Percentiles rank a stretch among this genome's conserved stretches.
Conservation (phyloP, 2,888 invertebrate species). For the Syrphus vitripennis region DNA sequence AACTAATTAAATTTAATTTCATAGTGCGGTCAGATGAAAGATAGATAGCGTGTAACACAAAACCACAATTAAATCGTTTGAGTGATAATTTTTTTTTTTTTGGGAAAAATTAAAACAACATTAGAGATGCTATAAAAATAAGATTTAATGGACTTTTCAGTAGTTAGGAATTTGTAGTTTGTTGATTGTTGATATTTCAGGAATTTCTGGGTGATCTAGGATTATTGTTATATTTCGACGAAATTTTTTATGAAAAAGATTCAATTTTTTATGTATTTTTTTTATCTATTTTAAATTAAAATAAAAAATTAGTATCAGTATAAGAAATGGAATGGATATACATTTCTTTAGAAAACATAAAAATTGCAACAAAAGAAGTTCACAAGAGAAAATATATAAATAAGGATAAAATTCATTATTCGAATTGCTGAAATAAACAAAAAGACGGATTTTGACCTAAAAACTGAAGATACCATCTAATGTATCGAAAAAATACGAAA, state of each 20-base stretch:
- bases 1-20: slow-evolving; percentile 64
- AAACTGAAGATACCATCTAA: too few relatives aligned
- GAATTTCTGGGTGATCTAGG: slow-evolving; percentile 48
- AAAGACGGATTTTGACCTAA: too few relatives aligned
- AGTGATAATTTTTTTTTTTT: slow-evolving; percentile 34
- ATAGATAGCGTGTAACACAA: slow-evolving; percentile 24
- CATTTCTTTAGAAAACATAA: too few relatives aligned
- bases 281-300: not conserved
- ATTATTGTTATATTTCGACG: slow-evolving; percentile 1
- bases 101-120: slow-evolving; percentile 17
- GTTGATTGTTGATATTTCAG: not conserved
- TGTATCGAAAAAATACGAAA: too few relatives aligned
- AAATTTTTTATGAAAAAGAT: not conserved
- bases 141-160: slow-evolving; percentile 25
- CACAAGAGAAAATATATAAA: too few relatives aligned
- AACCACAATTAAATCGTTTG: slow-evolving; percentile 44
- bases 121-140: slow-evolving; percentile 2
- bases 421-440: too few relatives aligned
- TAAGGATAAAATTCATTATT: too few relatives aligned
- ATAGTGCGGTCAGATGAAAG: slow-evolving; percentile 55
- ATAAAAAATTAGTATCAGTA: too few relatives aligned
- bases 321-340: too few relatives aligned
- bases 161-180: not conserved
- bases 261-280: not conserved
- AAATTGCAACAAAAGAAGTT: too few relatives aligned